Base-by-base conservation (phyloP, 1,140 invertebrate species). In the Aradophagus sp. region DNA sequence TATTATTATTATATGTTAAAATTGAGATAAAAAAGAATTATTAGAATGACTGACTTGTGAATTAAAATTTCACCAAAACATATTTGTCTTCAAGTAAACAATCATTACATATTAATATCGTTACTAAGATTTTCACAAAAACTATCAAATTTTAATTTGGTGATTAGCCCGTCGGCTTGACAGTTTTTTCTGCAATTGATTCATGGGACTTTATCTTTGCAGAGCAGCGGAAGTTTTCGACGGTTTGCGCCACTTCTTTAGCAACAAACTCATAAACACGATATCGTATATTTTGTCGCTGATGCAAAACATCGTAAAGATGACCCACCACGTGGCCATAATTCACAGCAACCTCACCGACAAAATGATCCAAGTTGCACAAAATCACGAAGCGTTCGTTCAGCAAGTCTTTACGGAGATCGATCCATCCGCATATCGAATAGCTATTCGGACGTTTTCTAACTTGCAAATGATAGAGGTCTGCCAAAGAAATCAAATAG, bases 321-420 rank as follows among this genome's bases (percentile, higher is more conserved):
- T 77, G 52, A 52, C 73, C 31, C 77, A 84, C 35, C 81, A 84
- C 36, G 59, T 78, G 3, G 76, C 75, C 1, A 61, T 82, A 10
- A 67, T 83, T 63, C 75, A 84, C 44, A 59, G 71, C 16, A 75
- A 82, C 13, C 73, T 70, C 8, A 1, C 55, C 0, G 27, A 50
- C 5, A 79, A 69, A 44, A 55, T 84, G 12, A 73, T 78, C 14
- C 65, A 76, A 27, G 53, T 82, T 11, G 63, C 75, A 2, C 35
- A 39, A 4, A 76, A 70, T 13, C 78, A 84, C 47, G 36, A 73
- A 0, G 41, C 63, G 4, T 62, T 79, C 5, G 77, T 84, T 2
- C 47, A 80, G 17, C 62, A 68, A 15, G 68, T 84, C n/a, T 8
- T 83, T 0, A 74, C 32, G n/a, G 68, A 69, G 7, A 31, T 82